Conservation (phyloP, 2,797 vertebrate species). For the Dermochelys coriacea region DNA sequence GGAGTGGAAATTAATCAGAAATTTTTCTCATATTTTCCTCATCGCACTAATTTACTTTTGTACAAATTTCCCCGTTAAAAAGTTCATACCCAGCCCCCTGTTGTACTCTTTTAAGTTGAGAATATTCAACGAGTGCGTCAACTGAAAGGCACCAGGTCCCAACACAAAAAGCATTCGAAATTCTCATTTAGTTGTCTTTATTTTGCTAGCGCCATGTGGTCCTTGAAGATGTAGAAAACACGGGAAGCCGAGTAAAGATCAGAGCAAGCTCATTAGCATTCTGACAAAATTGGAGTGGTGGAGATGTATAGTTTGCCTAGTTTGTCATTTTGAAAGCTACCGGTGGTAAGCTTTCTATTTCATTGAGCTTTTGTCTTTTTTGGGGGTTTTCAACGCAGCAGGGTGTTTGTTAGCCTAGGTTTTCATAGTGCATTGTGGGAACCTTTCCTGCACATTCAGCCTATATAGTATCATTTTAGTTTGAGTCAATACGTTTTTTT, state of each 20-base stretch:
- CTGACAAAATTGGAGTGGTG: conserved; percentile 96
- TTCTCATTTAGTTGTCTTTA: conserved; percentile 99
- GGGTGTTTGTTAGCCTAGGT: conserved; percentile 91
- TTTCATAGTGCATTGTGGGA: conserved; percentile 93
- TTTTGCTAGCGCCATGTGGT: conserved; percentile 98
- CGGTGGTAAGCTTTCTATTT: conserved; percentile 91
- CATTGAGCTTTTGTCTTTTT: conserved; percentile 99
- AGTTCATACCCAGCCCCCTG: conserved; percentile 89
- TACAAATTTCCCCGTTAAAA: conserved; percentile 87
- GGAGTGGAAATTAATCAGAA: conserved; percentile 90
- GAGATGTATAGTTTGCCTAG: conserved; percentile 93
- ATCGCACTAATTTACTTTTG: conserved; percentile 89
- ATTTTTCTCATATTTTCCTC: conserved; percentile 89
- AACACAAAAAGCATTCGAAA: conserved; percentile 96
- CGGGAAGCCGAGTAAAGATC: conserved; percentile 98
- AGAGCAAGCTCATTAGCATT: conserved; percentile 98
- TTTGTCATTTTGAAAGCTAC: conserved; percentile 91
- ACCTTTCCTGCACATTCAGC: conserved; percentile 82
- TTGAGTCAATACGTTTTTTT: conserved; percentile 81
- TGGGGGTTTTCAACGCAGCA: conserved; percentile 86
- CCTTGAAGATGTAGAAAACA: conserved; percentile 99
- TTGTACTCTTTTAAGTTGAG: conserved; percentile 89
- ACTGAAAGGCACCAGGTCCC: conserved; percentile 89
- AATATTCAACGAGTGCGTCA: conserved; percentile 91
- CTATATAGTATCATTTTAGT: conserved; percentile 85